Evolutionary conservation across 2,797 vertebrate species (phyloP).

Genomic region (Acomys russatus): DNA sequence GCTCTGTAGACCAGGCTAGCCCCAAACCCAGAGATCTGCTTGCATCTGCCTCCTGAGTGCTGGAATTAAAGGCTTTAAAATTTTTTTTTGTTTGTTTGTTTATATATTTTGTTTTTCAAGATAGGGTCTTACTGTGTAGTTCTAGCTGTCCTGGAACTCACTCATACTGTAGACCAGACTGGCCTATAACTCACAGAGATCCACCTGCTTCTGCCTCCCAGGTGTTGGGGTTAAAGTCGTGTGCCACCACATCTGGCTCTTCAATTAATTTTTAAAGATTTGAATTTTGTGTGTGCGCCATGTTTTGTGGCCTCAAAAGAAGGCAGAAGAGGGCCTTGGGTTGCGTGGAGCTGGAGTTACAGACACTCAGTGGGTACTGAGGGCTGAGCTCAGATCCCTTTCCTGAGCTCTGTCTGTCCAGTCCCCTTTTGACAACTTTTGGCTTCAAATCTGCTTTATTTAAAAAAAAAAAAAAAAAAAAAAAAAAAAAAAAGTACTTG

Average conservation of each 20-base stretch:
- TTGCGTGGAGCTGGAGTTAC: neutral
- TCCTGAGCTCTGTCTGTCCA: neutral
- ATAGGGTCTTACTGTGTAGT: neutral
- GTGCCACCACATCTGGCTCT: neutral
- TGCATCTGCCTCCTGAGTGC: too few species aligned
- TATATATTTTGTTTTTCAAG: neutral
- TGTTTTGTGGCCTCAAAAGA: neutral
- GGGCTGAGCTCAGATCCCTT: neutral
- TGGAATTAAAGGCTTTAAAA: too few species aligned
- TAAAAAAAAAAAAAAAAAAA: too few species aligned
- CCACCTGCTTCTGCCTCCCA: neutral
- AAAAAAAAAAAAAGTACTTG: neutral
- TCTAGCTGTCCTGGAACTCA: neutral
- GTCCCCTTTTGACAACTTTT: neutral
- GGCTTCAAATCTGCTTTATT: neutral
- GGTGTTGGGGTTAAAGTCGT: neutral
- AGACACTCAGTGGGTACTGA: neutral
- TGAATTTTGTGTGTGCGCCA: neutral
- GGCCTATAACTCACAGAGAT: neutral
- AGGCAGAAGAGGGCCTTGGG: neutral
- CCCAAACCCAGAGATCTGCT: too few species aligned
- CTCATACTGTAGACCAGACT: neutral
- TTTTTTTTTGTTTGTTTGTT: neutral
- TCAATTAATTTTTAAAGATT: neutral
- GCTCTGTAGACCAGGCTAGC: too few species aligned